Evolutionary conservation across 2,888 invertebrate genomes (phyloP), one percentile per base, ranked within the genome.

Genomic region (Tricholauxania praeusta): DNA sequence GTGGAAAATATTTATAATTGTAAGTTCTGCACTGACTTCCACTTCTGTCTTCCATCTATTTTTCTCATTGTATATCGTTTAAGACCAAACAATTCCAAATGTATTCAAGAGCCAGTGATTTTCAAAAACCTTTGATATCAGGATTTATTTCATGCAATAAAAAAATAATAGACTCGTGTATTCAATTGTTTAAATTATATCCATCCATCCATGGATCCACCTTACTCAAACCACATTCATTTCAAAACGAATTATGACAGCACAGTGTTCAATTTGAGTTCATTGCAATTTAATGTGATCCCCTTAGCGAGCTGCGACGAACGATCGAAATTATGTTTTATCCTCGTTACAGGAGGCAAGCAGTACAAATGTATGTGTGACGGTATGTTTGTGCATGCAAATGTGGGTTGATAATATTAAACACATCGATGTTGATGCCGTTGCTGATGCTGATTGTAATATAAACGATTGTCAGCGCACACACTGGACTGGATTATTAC

Each of bases 381-480:
- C 57, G 17, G 57, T 39, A 2, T n/a, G 53, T 17, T 32, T n/a
- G 59, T 12, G 15, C 49, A 47, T 17, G n/a, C 14, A 19, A 17
- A 57, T 7, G 32, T n/a, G 53, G 17, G 57, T 65, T 15, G 66
- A 5, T 15, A 32, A 17, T 32, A 67, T 60, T 66, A 74, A 76
- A 69, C 62, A 65, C 71, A 71, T 74, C 22, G 71, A 64, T 67
- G 68, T 39, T 63, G 74, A 22, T 47, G 39, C 78, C 77, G 80
- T 78, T 81, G 82, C 82, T 82, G 83, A 82, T 81, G 82, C 82
- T 82, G 83, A 82, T 82, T 82, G 82, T 82, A 78, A 80, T 82
- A 80, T 80, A 82, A 83, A 81, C 81, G 83, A 83, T 83, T 83
- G 83, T 83, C 84, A 81, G 80, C 81, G 82, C 81, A 39, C 39